Evolutionary conservation across 2,797 vertebrate species (phyloP).

Genomic region (Arrhamphus sclerolepis): DNA sequence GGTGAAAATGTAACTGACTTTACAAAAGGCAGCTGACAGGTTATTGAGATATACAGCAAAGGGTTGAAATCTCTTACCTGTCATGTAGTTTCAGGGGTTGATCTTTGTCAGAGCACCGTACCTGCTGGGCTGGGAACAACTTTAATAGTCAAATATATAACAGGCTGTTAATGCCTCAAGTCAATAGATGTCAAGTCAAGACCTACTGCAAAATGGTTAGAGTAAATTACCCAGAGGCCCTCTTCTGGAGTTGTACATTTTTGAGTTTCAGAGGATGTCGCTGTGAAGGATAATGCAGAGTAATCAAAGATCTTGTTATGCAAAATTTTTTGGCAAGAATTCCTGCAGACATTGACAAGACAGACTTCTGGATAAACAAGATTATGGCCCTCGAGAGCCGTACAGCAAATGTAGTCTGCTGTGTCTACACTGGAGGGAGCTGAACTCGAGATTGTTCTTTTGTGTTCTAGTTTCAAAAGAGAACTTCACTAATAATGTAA

Average conservation of each 20-base stretch:
- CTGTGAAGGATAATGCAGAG: neutral
- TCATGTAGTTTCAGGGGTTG: too few relatives aligned
- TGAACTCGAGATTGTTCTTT: neutral
- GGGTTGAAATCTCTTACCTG: too few relatives aligned
- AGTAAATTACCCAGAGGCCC: constrained; percentile 5
- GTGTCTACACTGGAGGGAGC: constrained; percentile 15
- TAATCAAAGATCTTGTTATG: constrained; percentile 9
- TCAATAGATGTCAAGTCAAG: neutral
- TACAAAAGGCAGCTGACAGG: too few relatives aligned
- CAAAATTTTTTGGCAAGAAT: constrained; percentile 1
- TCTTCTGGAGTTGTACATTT: constrained; percentile 1
- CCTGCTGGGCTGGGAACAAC: neutral
- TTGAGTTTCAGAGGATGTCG: neutral
- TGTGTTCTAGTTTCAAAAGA: neutral
- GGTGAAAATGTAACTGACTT: too few relatives aligned
- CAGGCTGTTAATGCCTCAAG: neutral
- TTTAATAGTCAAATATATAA: neutral
- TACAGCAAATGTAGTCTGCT: constrained; percentile 16
- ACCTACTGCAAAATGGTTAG: neutral
- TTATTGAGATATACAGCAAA: too few relatives aligned
- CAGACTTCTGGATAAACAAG: constrained; percentile 8
- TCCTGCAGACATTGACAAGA: constrained; percentile 20
- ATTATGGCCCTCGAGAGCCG: constrained; percentile 5
- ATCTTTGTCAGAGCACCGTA: too few relatives aligned
- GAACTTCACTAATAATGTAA: neutral